A percentile compares a stretch with the other conserved stretches of the same genome.
Evolutionary conservation across 2,797 vertebrate genomes (phyloP).

Genomic region (Amblyraja radiata): DNA sequence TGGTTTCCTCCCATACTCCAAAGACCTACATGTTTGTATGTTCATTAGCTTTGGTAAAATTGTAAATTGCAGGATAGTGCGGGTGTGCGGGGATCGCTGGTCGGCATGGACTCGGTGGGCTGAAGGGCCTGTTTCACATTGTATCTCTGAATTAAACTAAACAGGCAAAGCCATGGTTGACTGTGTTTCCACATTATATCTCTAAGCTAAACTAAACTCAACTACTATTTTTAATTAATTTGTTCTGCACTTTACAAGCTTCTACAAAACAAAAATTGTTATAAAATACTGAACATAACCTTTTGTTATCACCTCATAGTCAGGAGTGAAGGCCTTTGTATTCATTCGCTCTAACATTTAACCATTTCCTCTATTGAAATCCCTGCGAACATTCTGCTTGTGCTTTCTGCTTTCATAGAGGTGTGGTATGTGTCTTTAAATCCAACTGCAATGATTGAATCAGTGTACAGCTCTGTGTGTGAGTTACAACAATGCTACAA

Average conservation of each 20-base stretch:
- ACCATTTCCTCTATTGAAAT: not conserved
- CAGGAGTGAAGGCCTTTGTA: not conserved
- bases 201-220: not conserved
- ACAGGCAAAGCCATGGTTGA: too few relatives aligned
- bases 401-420: not conserved
- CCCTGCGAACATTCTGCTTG: too few relatives aligned
- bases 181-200: too few relatives aligned
- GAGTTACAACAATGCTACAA: not conserved
- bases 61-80: too few relatives aligned
- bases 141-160: too few relatives aligned
- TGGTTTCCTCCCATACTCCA: too few relatives aligned
- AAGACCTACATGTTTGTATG: too few relatives aligned
- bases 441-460: not conserved
- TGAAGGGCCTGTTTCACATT: too few relatives aligned
- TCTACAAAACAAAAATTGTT: not conserved
- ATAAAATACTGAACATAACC: not conserved
- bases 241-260: not conserved
- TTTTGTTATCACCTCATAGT: not conserved
- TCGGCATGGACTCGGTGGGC: too few relatives aligned
- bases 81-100: too few relatives aligned
- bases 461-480: not conserved
- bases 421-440: not conserved
- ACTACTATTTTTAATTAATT: not conserved
- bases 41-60: too few relatives aligned
- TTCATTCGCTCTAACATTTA: not conserved